phyloP scores from a whole-genome alignment of 2,888 invertebrate species.

The Anthrax anthrax region DNA sequence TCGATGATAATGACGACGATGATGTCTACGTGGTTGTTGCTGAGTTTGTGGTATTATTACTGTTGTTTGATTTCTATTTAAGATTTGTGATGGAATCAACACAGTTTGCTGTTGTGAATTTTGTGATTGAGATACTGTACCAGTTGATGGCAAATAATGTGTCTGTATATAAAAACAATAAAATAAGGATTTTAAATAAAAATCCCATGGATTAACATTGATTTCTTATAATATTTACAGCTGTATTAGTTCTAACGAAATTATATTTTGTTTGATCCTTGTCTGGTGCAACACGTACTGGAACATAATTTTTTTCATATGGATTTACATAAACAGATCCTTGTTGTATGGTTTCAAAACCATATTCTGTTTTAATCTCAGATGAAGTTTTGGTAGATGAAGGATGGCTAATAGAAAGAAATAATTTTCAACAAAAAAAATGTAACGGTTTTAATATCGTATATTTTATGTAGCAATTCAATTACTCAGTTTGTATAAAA shows the following conservation, averaged over 20 bases:
- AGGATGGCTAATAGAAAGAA: too few species aligned
- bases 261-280: constrained; percentile 11
- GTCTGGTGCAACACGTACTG: constrained; percentile 8
- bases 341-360: constrained; percentile 11
- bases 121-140: neutral
- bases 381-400: neutral
- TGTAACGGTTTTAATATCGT: too few species aligned
- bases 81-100: too few species aligned
- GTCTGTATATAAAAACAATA: neutral
- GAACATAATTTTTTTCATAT: constrained; percentile 3
- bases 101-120: neutral
- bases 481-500: too few species aligned
- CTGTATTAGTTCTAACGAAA: constrained; percentile 10
- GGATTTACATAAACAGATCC: constrained; percentile 10
- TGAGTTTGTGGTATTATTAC: too few species aligned
- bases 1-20: constrained; percentile 1
- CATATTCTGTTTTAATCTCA: constrained; percentile 10
- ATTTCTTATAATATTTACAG: constrained; percentile 1
- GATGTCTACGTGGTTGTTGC: neutral
- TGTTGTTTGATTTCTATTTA: too few species aligned
- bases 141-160: neutral
- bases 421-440: too few species aligned
- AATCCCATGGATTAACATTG: too few species aligned
- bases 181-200: neutral
- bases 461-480: too few species aligned